A percentile compares a stretch with the other conserved stretches of the same genome.
Conservation (phyloP, 2,797 vertebrate genomes). For the Sebastiscus tertius region DNA sequence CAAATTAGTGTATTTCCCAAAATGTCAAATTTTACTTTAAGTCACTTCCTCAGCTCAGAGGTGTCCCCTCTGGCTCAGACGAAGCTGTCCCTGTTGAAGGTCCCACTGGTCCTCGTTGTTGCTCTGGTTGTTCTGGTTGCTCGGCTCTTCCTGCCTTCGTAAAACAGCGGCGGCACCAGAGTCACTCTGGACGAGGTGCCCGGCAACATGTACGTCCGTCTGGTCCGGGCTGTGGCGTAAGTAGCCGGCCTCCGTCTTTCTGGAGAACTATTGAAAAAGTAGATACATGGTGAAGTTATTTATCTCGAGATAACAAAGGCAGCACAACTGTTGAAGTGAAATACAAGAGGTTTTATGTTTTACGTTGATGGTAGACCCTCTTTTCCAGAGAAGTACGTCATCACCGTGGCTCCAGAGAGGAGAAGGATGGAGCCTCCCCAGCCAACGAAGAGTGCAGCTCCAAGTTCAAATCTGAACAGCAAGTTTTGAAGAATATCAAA, state of each 20-base stretch:
- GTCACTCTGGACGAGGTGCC: conserved; percentile 50
- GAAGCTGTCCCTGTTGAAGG: conserved; percentile 63
- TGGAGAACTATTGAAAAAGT: conserved; percentile 24
- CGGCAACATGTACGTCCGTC: conserved; percentile 67
- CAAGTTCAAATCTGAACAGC: conserved; percentile 90
- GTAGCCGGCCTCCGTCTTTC: conserved; percentile 31
- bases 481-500: neutral
- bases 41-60: neutral
- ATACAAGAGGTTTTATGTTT: neutral
- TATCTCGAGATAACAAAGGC: neutral
- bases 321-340: neutral
- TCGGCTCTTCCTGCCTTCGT: conserved; percentile 56
- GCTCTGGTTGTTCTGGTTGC: conserved; percentile 14
- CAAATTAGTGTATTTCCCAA: neutral
- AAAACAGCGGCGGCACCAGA: conserved; percentile 59
- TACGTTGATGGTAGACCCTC: conserved; percentile 76
- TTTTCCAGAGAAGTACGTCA: conserved; percentile 85
- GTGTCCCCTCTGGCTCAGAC: conserved; percentile 55
- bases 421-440: conserved; percentile 94
- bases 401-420: conserved; percentile 86
- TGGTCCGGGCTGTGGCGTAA: conserved; percentile 53
- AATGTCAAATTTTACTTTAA: neutral
- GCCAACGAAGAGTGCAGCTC: conserved; percentile 93
- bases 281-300: neutral
- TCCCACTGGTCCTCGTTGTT: conserved; percentile 13